A percentile compares a stretch with the other conserved stretches of the same genome.
phyloP scores from a whole-genome alignment of 2,888 invertebrate genomes.

The Protophormia terraenovae region DNA sequence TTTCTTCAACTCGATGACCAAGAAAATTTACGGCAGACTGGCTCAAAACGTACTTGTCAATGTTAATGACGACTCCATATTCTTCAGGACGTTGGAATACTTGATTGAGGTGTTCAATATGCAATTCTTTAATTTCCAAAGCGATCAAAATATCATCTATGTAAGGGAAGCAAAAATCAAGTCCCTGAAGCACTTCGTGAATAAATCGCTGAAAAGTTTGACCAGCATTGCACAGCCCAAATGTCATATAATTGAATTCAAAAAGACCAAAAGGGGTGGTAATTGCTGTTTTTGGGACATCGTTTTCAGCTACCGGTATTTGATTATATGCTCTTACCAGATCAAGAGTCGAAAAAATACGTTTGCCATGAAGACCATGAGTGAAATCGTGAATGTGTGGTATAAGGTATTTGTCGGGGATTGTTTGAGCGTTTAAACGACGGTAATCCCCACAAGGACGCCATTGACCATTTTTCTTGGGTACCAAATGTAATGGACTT shows the following conservation, averaged over 20 bases:
- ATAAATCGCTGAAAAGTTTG: slow-evolving; percentile 55
- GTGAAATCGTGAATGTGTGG: slow-evolving; percentile 72
- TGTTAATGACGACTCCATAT: slow-evolving; percentile 21
- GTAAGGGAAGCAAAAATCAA: slow-evolving; percentile 42
- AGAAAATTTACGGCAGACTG: slow-evolving; percentile 24
- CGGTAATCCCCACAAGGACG: too few relatives aligned
- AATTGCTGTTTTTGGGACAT: slow-evolving; percentile 55
- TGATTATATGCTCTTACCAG: too few relatives aligned
- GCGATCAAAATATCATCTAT: slow-evolving; percentile 49
- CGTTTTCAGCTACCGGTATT: too few relatives aligned
- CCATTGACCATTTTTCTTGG: too few relatives aligned
- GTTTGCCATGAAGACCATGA: slow-evolving; percentile 36
- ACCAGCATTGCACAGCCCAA: slow-evolving; percentile 41
- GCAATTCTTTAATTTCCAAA: slow-evolving; percentile 17
- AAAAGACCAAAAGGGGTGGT: slow-evolving; percentile 53
- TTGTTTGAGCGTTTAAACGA: too few relatives aligned
- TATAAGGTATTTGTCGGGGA: too few relatives aligned
- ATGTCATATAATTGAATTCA: slow-evolving; percentile 71
- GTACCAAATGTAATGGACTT: too few relatives aligned
- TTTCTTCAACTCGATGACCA: slow-evolving; percentile 28
- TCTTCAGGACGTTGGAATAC: slow-evolving; percentile 47
- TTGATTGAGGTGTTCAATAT: slow-evolving; percentile 20
- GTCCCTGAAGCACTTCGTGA: slow-evolving; percentile 45
- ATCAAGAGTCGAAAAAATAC: too few relatives aligned
- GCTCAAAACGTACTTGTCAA: slow-evolving; percentile 28